Conservation (phyloP, 2,113 vertebrate genomes). For the Lagenorhynchus albirostris region DNA sequence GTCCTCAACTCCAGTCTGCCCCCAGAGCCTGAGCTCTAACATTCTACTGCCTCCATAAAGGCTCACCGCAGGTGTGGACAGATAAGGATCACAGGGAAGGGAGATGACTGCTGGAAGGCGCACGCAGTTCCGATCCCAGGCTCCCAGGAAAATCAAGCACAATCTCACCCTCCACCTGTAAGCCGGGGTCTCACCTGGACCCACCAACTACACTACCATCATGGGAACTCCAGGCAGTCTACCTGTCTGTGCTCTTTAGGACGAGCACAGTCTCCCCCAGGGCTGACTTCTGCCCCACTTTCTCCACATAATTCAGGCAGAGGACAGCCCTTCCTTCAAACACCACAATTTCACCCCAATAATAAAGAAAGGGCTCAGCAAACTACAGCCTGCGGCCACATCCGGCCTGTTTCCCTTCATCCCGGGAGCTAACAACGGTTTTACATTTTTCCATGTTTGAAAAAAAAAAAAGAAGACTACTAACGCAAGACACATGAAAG, state of each 20-base stretch:
- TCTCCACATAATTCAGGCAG: neutral
- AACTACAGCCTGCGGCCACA: neutral
- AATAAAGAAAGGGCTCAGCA: neutral
- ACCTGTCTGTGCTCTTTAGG: neutral
- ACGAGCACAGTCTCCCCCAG: neutral
- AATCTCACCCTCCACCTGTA: neutral
- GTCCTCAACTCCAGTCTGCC: neutral
- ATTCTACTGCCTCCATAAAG: neutral
- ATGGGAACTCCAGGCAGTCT: neutral
- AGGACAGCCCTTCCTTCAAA: neutral
- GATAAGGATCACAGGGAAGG: neutral
- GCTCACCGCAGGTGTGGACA: rapidly evolving
- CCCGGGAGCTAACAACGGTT: neutral
- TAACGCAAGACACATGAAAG: neutral
- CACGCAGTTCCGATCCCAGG: rapidly evolving
- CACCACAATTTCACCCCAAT: neutral
- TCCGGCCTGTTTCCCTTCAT: neutral
- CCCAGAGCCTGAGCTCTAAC: neutral
- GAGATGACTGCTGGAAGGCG: neutral
- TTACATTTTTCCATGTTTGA: neutral
- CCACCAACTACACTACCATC: rapidly evolving
- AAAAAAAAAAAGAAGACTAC: neutral
- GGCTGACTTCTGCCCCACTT: neutral
- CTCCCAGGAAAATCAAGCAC: neutral
- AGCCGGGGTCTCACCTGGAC: too few species aligned